Conservation (phyloP, 2,113 vertebrate species). For the Corapipo altera region DNA sequence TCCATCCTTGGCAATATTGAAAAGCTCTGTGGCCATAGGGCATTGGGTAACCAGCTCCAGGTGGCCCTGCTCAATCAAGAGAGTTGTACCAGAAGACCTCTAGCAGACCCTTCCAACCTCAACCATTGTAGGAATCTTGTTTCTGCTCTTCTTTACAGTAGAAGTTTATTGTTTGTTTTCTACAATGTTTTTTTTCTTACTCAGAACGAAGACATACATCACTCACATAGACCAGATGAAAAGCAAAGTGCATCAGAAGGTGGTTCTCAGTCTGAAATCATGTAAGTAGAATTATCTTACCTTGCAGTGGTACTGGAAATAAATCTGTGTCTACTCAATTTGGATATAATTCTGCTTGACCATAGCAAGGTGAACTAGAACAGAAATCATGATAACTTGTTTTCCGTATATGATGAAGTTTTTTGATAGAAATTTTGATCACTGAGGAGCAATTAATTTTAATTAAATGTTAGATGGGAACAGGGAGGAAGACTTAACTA, state of each 20-base stretch:
- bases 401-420: not conserved
- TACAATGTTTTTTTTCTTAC: not conserved
- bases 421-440: not conserved
- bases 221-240: not conserved
- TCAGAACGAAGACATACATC: not conserved
- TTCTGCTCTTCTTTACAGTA: not conserved
- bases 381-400: not conserved
- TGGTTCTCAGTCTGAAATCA: slow-evolving; percentile 10
- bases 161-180: not conserved
- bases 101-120: not conserved
- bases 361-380: not conserved
- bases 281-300: slow-evolving; percentile 64
- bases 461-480: not conserved
- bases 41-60: not conserved
- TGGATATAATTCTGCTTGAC: not conserved
- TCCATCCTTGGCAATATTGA: not conserved
- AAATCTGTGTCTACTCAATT: not conserved
- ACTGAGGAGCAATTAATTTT: not conserved
- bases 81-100: not conserved
- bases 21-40: not conserved
- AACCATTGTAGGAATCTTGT: not conserved
- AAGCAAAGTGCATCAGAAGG: not conserved
- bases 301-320: not conserved
- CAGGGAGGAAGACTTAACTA: not conserved
- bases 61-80: not conserved